These are phyloP conservation scores for Pandion haliaetus DNA, from an alignment of 2,113 vertebrate species.

Conservation along the genomic window DNA sequence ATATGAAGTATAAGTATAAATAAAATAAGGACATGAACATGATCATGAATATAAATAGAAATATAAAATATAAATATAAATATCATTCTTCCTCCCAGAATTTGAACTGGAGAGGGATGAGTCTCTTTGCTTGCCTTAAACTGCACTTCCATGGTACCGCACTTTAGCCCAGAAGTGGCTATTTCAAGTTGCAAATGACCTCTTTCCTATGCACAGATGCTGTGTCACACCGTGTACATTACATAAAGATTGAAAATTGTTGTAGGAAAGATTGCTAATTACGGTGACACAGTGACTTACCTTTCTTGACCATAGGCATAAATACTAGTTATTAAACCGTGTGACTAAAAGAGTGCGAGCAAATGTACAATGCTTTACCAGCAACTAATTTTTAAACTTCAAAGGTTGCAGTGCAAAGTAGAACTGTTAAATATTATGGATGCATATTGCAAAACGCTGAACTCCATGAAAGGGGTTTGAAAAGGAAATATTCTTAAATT, in stretches of 20 bases:
- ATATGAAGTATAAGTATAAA: neutral
- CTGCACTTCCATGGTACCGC: neutral
- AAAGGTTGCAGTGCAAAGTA: conserved; percentile 10
- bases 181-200: neutral
- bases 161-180: neutral
- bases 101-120: neutral
- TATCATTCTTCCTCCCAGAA: neutral
- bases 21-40: too few species aligned
- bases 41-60: too few species aligned
- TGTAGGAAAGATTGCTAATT: neutral
- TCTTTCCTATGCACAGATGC: neutral
- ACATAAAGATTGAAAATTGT: neutral
- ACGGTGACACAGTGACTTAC: neutral
- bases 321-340: neutral
- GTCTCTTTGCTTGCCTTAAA: neutral
- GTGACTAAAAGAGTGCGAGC: neutral
- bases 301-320: neutral
- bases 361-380: neutral
- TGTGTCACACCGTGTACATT: neutral
- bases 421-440: conserved; percentile 16
- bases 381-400: conserved; percentile 39
- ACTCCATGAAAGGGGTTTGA: conserved; percentile 45
- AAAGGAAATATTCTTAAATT: conserved; percentile 66
- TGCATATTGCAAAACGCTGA: conserved; percentile 57
- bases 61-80: neutral